phyloP scores from a whole-genome alignment of 2,113 vertebrate genomes.

The Gymnocephalus cernua region DNA sequence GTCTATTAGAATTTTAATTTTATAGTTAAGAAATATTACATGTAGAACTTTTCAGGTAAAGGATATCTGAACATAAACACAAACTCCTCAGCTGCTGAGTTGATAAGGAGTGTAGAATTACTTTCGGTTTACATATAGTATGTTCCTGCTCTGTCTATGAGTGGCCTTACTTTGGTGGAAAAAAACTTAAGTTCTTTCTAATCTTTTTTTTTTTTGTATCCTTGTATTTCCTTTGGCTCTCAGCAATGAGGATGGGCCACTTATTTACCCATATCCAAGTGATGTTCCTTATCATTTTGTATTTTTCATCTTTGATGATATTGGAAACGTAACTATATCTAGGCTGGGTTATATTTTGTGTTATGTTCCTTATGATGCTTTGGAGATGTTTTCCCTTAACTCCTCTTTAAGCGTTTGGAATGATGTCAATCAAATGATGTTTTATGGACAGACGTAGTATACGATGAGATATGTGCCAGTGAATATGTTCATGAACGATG shows the following conservation, averaged over 20 bases:
- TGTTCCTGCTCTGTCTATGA: conserved; percentile 33
- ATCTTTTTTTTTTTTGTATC: conserved; percentile 27
- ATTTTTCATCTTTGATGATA: conserved; percentile 31
- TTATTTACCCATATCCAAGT: conserved; percentile 33
- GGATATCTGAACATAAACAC: conserved; percentile 15
- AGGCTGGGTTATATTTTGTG: conserved; percentile 16
- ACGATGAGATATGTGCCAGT: conserved; percentile 36
- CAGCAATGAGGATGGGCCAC: conserved; percentile 14
- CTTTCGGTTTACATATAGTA: conserved; percentile 58
- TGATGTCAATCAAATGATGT: conserved; percentile 13
- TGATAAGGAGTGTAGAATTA: conserved; percentile 14
- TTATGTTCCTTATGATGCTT: background rate
- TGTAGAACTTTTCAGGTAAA: conserved; percentile 28
- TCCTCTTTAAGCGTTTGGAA: conserved; percentile 4
- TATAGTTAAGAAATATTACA: background rate
- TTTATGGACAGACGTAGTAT: background rate
- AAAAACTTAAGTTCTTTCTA: too few species aligned
- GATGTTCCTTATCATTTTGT: conserved; percentile 36
- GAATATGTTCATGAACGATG: conserved; percentile 14
- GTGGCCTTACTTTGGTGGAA: conserved; percentile 77
- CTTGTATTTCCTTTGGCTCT: conserved; percentile 37
- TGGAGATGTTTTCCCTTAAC: conserved; percentile 17
- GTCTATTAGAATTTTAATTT: conserved; percentile 6
- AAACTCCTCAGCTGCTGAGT: background rate
- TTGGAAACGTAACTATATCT: background rate